Base-by-base conservation (phyloP, 2,888 invertebrate genomes). In the Patella pellucida region DNA sequence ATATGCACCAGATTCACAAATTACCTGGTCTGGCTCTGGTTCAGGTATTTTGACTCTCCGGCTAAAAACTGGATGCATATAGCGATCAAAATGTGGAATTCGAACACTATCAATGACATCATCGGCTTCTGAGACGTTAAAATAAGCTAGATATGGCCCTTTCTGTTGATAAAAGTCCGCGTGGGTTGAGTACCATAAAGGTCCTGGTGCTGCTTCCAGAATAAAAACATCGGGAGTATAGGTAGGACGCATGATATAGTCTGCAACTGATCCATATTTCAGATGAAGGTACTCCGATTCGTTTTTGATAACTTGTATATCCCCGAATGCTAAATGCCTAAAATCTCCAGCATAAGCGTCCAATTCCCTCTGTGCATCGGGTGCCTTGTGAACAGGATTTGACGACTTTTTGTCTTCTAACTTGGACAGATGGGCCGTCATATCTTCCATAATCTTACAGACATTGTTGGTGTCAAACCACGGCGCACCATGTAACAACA, bases 21-120 rank as follows among this genome's bases (percentile, higher is more conserved):
- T 95, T 74, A 95, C 95, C 86, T 95, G 95, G 76, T 93, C 95
- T 69, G 93, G 97, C 81, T 93, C 95, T 83, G 96, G 96, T 94
- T 95, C 95, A 85, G 96, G 97, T 90, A 95, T 95, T 86, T 52
- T 31, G 15, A 76, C 73, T 41, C 78, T 68, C 67, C 41, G 75
- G 51, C 77, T 78, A 74, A 83, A 83, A 19, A 71, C 77, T 27
- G 81, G 79, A 15, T 76, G 72, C 12, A 71, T 69, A 51, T 79
- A 52, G 15, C 68, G 71, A 54, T 82, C 82, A 75, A 83, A 83
- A 31, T 78, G 76, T 12, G 80, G 77, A 67, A 83, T 82, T 50
- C 69, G 76, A 9, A 83, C 76, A 7, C 70, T 74, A 23, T 70
- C 76, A 27, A 80, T 73, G 16, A 73, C 68, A 11, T 71, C 75